A percentile compares a stretch with the other conserved stretches of the same genome.
Evolutionary conservation across 2,113 vertebrate species (phyloP).

Genomic region (Acinonyx jubatus): DNA sequence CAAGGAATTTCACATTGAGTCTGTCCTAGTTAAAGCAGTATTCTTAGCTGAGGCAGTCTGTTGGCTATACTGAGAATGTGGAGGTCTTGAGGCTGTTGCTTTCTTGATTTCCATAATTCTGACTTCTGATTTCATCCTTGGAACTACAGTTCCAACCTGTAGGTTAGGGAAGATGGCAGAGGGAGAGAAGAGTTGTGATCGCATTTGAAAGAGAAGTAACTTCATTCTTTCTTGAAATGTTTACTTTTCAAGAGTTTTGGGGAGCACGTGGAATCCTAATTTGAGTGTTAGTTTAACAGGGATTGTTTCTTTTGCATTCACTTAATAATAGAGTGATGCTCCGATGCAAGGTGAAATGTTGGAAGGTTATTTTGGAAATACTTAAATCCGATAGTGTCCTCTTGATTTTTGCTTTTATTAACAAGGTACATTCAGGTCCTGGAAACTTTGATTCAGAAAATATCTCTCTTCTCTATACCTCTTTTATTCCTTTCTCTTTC

Average conservation of each 20-base stretch:
- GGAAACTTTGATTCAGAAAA: neutral
- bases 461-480: neutral
- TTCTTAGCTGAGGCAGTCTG: neutral
- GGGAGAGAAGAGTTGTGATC: neutral
- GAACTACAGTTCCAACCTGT: neutral
- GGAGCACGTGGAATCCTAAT: neutral
- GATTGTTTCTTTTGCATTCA: neutral
- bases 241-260: neutral
- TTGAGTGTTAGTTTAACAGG: neutral
- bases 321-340: neutral
- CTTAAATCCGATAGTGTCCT: neutral
- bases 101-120: neutral
- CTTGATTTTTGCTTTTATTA: neutral
- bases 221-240: neutral
- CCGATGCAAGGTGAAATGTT: neutral
- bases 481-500: neutral
- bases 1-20: neutral
- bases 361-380: slow-evolving; percentile 16
- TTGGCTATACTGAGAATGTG: neutral
- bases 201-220: neutral
- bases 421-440: neutral
- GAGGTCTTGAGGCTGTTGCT: neutral
- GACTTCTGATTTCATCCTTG: neutral
- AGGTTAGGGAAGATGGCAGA: neutral
- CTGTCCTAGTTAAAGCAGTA: neutral